These are phyloP conservation scores for Xenopus borealis DNA, from an alignment of 2,113 vertebrate genomes.

Conservation along the genomic window DNA sequence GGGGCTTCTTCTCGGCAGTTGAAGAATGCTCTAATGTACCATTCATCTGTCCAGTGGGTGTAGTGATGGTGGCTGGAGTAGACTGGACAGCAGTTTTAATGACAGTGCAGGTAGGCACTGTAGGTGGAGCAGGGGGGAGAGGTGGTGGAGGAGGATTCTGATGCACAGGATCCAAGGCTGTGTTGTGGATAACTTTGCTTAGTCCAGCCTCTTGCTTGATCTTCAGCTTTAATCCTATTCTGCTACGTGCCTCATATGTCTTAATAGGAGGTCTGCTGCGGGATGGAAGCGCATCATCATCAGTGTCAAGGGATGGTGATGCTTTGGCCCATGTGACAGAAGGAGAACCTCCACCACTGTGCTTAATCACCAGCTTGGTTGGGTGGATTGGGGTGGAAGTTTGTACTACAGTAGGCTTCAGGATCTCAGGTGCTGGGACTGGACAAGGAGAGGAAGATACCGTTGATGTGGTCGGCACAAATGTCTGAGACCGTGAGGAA, in stretches of 20 bases:
- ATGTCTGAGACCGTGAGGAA: constrained; percentile 66
- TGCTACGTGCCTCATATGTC: constrained; percentile 87
- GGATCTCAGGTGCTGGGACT: constrained; percentile 36
- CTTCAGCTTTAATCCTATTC: constrained; percentile 89
- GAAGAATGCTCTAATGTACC: constrained; percentile 76
- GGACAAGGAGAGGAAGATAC: constrained; percentile 28
- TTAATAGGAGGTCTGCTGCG: constrained; percentile 87
- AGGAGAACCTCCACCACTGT: constrained; percentile 74
- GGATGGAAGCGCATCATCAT: constrained; percentile 79
- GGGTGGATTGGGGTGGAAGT: constrained; percentile 59
- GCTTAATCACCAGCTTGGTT: constrained; percentile 89
- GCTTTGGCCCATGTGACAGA: constrained; percentile 86
- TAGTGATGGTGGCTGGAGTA: constrained; percentile 28
- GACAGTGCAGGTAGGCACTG: neutral
- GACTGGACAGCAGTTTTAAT: constrained; percentile 50
- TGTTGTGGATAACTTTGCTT: constrained; percentile 92
- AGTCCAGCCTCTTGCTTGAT: constrained; percentile 92
- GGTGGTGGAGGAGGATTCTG: constrained; percentile 52
- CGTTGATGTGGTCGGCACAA: constrained; percentile 41
- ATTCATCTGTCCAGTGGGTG: constrained; percentile 72
- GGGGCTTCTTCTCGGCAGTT: constrained; percentile 57
- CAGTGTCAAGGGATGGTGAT: constrained; percentile 62
- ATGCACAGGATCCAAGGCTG: constrained; percentile 84
- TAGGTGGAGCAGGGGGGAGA: constrained; percentile 43
- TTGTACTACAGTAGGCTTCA: neutral